Percentiles rank a stretch among this genome's conserved stretches.
phyloP scores from a whole-genome alignment of 2,888 invertebrate genomes.

The Melanchra persicariae region DNA sequence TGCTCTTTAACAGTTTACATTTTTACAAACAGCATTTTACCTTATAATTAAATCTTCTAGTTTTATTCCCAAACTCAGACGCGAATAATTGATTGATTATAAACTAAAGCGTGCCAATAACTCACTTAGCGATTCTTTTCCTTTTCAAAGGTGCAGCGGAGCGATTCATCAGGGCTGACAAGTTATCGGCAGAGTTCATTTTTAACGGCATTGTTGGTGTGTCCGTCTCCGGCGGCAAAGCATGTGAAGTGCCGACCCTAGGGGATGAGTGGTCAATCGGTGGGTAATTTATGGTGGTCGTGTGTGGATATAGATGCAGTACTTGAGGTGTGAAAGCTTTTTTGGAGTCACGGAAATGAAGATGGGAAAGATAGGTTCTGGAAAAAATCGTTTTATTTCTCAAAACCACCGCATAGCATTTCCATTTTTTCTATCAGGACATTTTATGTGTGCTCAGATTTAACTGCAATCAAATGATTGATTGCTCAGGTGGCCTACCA shows the following conservation, averaged over 20 bases:
- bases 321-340: conserved; percentile 38
- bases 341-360: background rate
- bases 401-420: background rate
- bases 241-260: conserved; percentile 68
- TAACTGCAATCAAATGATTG: too few relatives aligned
- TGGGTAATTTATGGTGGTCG: conserved; percentile 79
- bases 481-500: too few relatives aligned
- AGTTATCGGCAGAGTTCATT: conserved; percentile 83
- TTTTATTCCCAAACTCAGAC: background rate
- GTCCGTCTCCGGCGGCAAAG: conserved; percentile 77
- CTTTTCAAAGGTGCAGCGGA: conserved; percentile 72
- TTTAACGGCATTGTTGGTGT: conserved; percentile 87
- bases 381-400: background rate
- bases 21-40: too few relatives aligned
- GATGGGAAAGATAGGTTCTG: background rate
- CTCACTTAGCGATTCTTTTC: conserved; percentile 62
- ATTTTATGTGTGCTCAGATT: background rate
- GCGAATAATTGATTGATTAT: conserved; percentile 53
- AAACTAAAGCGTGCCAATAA: conserved; percentile 64
- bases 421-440: background rate
- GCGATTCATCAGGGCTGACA: conserved; percentile 84
- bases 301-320: conserved; percentile 29
- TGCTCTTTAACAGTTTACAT: too few relatives aligned
- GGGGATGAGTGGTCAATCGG: conserved; percentile 81
- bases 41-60: background rate